Evolutionary conservation across 2,113 vertebrate species (phyloP).

Genomic region (Gallinago paraguaiae): DNA sequence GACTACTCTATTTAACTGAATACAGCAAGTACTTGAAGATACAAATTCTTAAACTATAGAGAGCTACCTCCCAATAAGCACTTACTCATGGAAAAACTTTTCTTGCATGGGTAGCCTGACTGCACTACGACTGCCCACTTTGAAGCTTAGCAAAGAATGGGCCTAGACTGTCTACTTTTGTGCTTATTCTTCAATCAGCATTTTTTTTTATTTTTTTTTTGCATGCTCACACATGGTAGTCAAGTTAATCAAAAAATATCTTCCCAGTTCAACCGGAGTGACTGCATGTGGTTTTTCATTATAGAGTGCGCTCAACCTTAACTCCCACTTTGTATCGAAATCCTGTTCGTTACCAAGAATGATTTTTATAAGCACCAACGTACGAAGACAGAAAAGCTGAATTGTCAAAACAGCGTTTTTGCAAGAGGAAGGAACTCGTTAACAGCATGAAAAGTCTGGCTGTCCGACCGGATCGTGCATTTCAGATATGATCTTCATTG

Average conservation of each 20-base stretch:
- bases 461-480: conserved; percentile 39
- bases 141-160: not conserved
- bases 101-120: not conserved
- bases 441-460: conserved; percentile 28
- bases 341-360: conserved; percentile 2
- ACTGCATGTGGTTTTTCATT: not conserved
- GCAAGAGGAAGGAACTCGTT: conserved; percentile 34
- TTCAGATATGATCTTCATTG: conserved; percentile 59
- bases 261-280: not conserved
- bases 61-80: not conserved
- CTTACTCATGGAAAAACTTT: not conserved
- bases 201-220: not conserved
- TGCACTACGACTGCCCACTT: not conserved
- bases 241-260: not conserved
- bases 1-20: not conserved
- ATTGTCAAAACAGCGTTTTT: not conserved
- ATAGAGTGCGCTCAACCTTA: not conserved
- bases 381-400: conserved; percentile 40
- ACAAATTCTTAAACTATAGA: not conserved
- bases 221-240: rapidly evolving
- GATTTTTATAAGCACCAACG: not conserved
- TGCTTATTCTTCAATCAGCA: not conserved
- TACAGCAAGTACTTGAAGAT: not conserved
- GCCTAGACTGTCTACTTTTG: not conserved
- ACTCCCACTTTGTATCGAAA: conserved; percentile 1